Conservation (phyloP, 35 echinoderm and acorn worm genomes). For the Chiridota heheva region DNA sequence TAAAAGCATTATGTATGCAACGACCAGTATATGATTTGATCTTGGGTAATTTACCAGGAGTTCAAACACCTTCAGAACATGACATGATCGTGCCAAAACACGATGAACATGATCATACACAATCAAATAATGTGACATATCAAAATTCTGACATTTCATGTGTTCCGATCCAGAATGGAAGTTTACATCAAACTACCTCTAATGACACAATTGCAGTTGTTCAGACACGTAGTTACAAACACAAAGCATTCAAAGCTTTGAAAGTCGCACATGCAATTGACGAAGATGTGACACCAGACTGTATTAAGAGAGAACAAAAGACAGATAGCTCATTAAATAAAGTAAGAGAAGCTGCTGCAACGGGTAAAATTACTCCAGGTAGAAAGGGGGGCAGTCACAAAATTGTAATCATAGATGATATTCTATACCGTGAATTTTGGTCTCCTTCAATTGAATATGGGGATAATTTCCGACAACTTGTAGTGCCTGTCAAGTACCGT, state of each 20-base stretch:
- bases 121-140: too few relatives aligned
- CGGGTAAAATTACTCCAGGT: too few relatives aligned
- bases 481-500: conserved; percentile 1
- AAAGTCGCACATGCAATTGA: not conserved
- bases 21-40: conserved; percentile 24
- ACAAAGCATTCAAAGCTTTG: too few relatives aligned
- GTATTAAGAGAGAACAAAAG: too few relatives aligned
- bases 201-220: too few relatives aligned
- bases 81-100: not conserved
- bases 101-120: not conserved
- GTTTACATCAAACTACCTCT: too few relatives aligned
- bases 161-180: too few relatives aligned
- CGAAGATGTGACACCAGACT: not conserved
- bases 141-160: too few relatives aligned
- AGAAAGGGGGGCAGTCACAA: not conserved
- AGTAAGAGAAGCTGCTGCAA: too few relatives aligned
- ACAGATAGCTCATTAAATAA: too few relatives aligned
- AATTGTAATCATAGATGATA: not conserved
- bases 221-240: too few relatives aligned
- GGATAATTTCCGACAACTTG: not conserved
- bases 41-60: conserved; percentile 22
- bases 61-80: not conserved
- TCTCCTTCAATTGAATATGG: not conserved
- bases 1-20: conserved; percentile 26
- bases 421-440: not conserved